Conservation (phyloP, 1,140 invertebrate species). For the Geopemphigus sp. region DNA sequence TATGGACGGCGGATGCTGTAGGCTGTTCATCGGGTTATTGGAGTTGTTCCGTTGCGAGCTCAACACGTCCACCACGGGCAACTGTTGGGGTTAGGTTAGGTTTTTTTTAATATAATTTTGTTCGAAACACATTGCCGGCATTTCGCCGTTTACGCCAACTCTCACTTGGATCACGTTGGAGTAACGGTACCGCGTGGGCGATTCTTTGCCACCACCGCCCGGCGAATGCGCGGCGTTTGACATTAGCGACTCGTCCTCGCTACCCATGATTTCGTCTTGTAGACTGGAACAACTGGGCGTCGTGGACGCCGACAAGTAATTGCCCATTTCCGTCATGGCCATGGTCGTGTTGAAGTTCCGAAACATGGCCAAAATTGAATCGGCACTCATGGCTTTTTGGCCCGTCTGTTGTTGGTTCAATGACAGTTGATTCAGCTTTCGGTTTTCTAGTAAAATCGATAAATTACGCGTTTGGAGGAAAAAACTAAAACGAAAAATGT, state of each 20-base stretch:
- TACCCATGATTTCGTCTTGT: constrained; percentile 65
- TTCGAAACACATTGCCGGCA: no score
- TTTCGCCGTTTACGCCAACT: neutral
- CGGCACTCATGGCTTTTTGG: constrained; percentile 58
- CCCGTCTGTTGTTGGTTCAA: constrained; percentile 16
- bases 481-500: no score
- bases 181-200: constrained; percentile 52
- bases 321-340: constrained; percentile 54
- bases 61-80: constrained; percentile 66
- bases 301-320: constrained; percentile 62
- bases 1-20: constrained; percentile 67
- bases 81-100: no score
- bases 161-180: constrained; percentile 52
- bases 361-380: constrained; percentile 74
- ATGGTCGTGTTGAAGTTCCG: constrained; percentile 62
- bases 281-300: constrained; percentile 66
- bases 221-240: constrained; percentile 60
- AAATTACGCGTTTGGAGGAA: no score
- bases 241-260: constrained; percentile 63
- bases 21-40: constrained; percentile 58
- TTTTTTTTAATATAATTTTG: no score
- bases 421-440: constrained; percentile 14
- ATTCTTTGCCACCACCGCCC: constrained; percentile 62
- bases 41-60: constrained; percentile 61
- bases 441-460: constrained; percentile 7